A percentile compares a stretch with the other conserved stretches of the same genome.
Conservation (phyloP, 2,797 vertebrate species). For the Eptatretus atami region DNA sequence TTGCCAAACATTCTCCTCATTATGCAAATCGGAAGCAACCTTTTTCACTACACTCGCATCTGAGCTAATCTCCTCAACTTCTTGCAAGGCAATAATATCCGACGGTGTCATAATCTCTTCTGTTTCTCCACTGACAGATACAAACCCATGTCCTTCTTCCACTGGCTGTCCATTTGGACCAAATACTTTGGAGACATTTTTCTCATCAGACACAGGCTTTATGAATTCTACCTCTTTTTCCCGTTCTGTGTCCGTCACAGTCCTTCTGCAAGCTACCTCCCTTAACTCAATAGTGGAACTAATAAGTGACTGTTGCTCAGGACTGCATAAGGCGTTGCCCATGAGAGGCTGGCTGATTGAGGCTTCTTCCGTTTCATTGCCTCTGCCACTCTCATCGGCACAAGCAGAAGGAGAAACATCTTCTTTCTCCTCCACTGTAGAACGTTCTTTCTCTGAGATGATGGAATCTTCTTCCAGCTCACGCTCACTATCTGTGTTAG, state of each 20-base stretch:
- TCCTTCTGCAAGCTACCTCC: slow-evolving; percentile 1
- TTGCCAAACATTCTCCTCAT: slow-evolving; percentile 1
- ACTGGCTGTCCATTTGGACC: background rate
- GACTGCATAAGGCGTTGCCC: background rate
- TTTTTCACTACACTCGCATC: background rate
- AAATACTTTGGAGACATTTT: background rate
- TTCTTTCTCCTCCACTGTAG: slow-evolving; percentile 4
- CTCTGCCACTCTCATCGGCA: background rate
- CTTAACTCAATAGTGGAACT: background rate
- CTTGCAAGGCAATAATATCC: background rate
- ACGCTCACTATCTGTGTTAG: slow-evolving; percentile 3
- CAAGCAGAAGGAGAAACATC: slow-evolving; percentile 5
- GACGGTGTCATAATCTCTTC: background rate
- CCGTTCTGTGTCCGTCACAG: background rate
- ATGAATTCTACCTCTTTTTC: slow-evolving; percentile 5
- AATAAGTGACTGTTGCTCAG: background rate
- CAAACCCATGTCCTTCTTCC: background rate
- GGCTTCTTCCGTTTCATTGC: background rate
- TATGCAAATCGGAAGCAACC: background rate
- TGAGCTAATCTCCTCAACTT: background rate
- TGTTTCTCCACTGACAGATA: background rate
- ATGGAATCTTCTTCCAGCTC: slow-evolving; percentile 4
- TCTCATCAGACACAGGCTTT: slow-evolving; percentile 2
- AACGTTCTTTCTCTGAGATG: slow-evolving; percentile 4
- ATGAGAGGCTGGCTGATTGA: background rate